Evolutionary conservation across 1,140 invertebrate genomes (phyloP).

Genomic region (Calliphora vicina): DNA sequence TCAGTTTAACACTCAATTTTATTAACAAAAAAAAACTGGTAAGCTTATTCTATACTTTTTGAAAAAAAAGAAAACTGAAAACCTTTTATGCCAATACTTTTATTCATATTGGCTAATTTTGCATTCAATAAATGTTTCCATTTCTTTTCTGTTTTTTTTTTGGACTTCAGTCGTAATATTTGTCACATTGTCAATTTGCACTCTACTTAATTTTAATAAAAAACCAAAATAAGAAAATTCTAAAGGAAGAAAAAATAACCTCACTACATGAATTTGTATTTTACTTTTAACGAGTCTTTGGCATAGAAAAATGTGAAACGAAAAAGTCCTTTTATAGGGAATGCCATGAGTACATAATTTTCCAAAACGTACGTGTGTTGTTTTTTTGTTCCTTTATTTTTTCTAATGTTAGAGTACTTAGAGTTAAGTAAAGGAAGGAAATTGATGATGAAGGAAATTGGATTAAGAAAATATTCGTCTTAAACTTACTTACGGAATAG

Average conservation of each 20-base stretch:
- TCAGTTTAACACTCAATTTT: constrained; percentile 13
- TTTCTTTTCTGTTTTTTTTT: neutral
- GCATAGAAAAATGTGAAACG: neutral
- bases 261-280: neutral
- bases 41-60: too few species aligned
- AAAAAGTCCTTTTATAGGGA: neutral
- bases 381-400: too few species aligned
- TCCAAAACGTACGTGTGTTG: neutral
- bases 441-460: too few species aligned
- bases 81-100: neutral
- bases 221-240: neutral
- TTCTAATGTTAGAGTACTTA: too few species aligned
- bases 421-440: too few species aligned
- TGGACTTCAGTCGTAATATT: neutral
- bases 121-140: neutral
- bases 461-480: too few species aligned
- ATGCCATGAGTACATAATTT: neutral
- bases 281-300: too few species aligned
- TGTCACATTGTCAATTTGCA: constrained; percentile 16
- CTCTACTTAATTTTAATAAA: constrained; percentile 6
- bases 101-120: neutral
- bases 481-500: too few species aligned
- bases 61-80: neutral
- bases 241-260: neutral
- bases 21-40: too few species aligned